Evolutionary conservation across 1,140 invertebrate species (phyloP), one percentile per base, ranked within the genome.

Genomic region (Papilio glaucus): DNA sequence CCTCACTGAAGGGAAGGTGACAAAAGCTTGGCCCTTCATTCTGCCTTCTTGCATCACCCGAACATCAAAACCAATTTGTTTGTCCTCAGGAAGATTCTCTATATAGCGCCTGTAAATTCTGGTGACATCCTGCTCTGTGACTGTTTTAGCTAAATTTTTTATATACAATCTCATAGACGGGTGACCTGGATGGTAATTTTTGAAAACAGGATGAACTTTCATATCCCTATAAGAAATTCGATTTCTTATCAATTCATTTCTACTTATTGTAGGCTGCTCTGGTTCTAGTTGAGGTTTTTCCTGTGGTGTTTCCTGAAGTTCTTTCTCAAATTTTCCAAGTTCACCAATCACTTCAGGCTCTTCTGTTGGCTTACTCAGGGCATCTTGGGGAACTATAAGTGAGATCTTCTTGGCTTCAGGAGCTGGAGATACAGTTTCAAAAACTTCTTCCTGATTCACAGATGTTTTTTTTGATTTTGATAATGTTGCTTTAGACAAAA

Each of bases 11-110:
- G 91, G 92, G 62, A 98, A 94, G 7, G 97, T 98, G 0, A 99
- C 94, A 95, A 99, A 99, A 6, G 97, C 98, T 93, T 99, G 98
- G 0, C 98, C 98, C 93, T 98, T 99, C 98, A 99, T 99, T 84
- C 98, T 95, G 0, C 98, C 98, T 89, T 98, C 97, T 88, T 97
- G 97, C 98, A 99, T 98, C 1, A 98, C 94, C 79, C 96, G 95
- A n/a, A 98, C 95, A 93, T 97, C 96, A 93, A 97, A 98, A 73
- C 95, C 95, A 62, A 94, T 91, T 12, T 93, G 83, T 71, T 95
- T 86, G 45, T 91, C 85, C 61, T 90, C 90, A 33, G 89, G 75
- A 9, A 89, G 77, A 45, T 91, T 78, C 69, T 83, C 78, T 10
- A 94, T 82, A 89, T 96, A 98, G 74, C 95, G 92, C 69, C 95